phyloP scores from a whole-genome alignment of 92 coral and sea anemone species.

The Ricordea florida region DNA sequence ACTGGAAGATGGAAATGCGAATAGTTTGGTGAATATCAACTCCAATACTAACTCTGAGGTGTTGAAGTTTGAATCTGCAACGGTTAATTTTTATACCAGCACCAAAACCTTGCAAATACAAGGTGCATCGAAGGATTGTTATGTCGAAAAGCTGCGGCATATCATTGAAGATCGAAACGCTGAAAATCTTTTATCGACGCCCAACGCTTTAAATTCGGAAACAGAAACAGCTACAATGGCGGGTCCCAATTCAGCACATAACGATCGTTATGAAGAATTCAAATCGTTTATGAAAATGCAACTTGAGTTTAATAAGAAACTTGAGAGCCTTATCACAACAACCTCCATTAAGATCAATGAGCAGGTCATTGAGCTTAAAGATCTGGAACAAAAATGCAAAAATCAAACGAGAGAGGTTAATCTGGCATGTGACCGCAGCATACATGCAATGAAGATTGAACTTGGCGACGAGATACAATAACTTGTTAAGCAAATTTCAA shows the following conservation, averaged over 20 bases:
- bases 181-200: background rate
- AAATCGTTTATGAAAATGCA: background rate
- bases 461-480: background rate
- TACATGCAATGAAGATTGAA: background rate
- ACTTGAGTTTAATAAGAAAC: background rate
- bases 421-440: background rate
- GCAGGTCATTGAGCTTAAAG: background rate
- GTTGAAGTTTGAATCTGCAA: no score
- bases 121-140: no score
- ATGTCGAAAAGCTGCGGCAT: no score
- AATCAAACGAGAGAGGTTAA: background rate
- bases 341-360: background rate
- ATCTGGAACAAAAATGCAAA: background rate
- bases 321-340: background rate
- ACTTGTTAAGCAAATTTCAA: background rate
- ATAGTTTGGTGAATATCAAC: no score
- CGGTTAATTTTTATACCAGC: no score
- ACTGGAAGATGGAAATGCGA: no score
- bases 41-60: no score
- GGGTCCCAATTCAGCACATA: background rate
- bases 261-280: background rate
- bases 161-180: background rate
- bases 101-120: no score
- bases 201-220: background rate
- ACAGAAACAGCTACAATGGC: conserved; percentile 2